phyloP scores from a whole-genome alignment of 2,888 invertebrate species.

The Patella depressa region DNA sequence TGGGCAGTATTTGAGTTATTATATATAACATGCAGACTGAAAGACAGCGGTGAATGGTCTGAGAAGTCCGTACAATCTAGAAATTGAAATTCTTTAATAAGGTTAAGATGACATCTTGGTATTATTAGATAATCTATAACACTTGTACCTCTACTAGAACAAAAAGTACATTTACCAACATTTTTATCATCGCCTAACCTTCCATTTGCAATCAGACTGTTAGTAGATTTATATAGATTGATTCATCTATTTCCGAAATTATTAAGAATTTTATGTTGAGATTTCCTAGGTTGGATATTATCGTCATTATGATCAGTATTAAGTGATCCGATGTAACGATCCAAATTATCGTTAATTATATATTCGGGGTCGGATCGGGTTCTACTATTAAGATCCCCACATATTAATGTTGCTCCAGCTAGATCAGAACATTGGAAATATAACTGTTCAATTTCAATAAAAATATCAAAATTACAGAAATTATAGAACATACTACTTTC shows the following conservation, averaged over 20 bases:
- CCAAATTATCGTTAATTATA: neutral
- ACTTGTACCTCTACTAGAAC: conserved; percentile 14
- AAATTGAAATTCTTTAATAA: conserved; percentile 14
- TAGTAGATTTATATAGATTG: conserved; percentile 18
- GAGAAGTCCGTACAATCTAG: conserved; percentile 12
- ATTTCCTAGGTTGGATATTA: neutral
- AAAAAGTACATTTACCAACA: conserved; percentile 15
- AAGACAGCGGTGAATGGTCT: neutral
- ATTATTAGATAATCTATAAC: conserved; percentile 22
- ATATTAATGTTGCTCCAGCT: neutral
- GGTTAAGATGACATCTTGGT: neutral
- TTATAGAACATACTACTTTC: neutral
- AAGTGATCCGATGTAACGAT: no score
- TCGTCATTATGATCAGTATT: neutral
- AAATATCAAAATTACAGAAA: neutral
- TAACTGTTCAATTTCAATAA: neutral
- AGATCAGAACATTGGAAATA: neutral
- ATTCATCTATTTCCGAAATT: conserved; percentile 17
- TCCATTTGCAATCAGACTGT: conserved; percentile 22
- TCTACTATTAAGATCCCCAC: conserved; percentile 1
- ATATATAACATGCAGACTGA: neutral
- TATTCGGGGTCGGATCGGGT: neutral
- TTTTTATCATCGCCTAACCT: conserved; percentile 14
- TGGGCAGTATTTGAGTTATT: neutral
- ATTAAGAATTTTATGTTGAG: conserved; percentile 1